A percentile compares a stretch with the other conserved stretches of the same genome.
Evolutionary conservation across 2,797 vertebrate species (phyloP).

Genomic region (Nyctalus aviator): DNA sequence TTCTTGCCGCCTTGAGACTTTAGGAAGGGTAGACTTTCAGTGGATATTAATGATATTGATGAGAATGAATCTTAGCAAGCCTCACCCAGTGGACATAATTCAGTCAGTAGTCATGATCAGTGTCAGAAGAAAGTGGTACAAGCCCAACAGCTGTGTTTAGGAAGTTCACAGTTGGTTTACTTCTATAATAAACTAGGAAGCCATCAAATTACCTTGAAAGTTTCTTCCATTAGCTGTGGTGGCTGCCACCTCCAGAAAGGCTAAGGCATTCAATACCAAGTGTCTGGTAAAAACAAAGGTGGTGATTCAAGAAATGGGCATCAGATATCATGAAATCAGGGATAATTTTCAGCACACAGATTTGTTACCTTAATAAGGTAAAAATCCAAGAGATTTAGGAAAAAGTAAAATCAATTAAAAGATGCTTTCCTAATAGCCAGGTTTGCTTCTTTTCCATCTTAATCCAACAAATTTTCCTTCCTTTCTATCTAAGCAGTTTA

Average conservation of each 20-base stretch:
- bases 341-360: neutral
- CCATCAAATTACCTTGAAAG: neutral
- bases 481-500: neutral
- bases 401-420: constrained; percentile 29
- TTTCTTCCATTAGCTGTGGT: neutral
- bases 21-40: neutral
- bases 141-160: neutral
- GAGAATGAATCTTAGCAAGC: neutral
- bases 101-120: neutral
- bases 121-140: neutral
- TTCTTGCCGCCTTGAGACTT: neutral
- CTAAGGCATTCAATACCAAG: neutral
- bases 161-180: neutral
- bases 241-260: neutral
- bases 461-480: neutral
- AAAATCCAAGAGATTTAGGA: constrained; percentile 25
- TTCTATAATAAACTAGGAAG: neutral
- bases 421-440: neutral
- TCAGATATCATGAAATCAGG: neutral
- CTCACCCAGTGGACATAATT: neutral
- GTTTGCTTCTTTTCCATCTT: neutral
- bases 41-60: neutral
- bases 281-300: neutral
- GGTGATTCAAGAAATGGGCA: neutral
- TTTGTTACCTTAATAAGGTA: neutral